A percentile compares a stretch with the other conserved stretches of the same genome.
phyloP scores from a whole-genome alignment of 2,113 vertebrate species.

The Cochlearius cochlearius region DNA sequence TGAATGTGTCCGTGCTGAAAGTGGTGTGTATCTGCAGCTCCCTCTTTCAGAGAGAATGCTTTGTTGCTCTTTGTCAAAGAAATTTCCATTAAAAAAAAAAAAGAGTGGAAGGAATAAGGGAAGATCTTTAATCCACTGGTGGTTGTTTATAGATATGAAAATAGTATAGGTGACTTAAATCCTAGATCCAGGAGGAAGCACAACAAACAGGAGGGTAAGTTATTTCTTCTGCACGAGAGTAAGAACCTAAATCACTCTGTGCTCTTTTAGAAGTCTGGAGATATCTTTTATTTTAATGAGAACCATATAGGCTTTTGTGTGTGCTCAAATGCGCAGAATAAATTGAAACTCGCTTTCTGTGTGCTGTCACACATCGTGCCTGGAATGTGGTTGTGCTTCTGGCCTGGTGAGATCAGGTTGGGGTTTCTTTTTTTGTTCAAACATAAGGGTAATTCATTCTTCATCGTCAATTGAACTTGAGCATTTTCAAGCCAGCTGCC shows the following conservation, averaged over 20 bases:
- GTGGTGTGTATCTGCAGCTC: not conserved
- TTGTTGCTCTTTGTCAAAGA: constrained; percentile 34
- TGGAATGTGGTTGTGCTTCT: constrained; percentile 57
- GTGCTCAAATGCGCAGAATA: constrained; percentile 48
- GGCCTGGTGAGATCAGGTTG: constrained; percentile 52
- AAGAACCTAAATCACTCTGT: not conserved
- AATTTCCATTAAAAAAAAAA: constrained; percentile 26
- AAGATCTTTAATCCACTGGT: not conserved
- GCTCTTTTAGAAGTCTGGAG: constrained; percentile 19
- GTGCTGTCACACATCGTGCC: constrained; percentile 4
- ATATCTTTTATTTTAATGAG: constrained; percentile 52
- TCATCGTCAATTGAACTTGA: constrained; percentile 43
- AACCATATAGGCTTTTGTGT: constrained; percentile 57
- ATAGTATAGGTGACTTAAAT: not conserved
- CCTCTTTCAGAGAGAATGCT: constrained; percentile 30
- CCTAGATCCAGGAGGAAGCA: not conserved
- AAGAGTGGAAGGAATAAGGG: not conserved
- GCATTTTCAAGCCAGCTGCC: constrained; percentile 56
- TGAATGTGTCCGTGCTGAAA: constrained; percentile 34
- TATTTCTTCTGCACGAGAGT: not conserved
- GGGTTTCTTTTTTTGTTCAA: constrained; percentile 19
- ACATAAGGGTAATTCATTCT: constrained; percentile 59
- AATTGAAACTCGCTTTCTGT: constrained; percentile 58
- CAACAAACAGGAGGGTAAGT: not conserved
- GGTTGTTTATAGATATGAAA: constrained; percentile 28